phyloP scores from a whole-genome alignment of 2,888 invertebrate species.

The Notodonta dromedarius region DNA sequence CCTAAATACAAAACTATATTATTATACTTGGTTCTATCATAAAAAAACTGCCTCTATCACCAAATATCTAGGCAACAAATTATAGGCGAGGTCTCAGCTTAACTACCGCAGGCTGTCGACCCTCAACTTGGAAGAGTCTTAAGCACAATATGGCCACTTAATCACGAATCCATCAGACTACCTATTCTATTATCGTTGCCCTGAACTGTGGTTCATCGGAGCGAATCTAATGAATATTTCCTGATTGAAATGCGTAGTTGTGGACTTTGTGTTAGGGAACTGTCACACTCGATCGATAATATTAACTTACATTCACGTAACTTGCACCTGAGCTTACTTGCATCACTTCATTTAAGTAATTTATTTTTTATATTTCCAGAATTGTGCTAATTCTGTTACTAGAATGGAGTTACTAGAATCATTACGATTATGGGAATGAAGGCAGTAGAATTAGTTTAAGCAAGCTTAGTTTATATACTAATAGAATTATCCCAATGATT shows the following conservation, averaged over 20 bases:
- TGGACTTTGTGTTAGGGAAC: not conserved
- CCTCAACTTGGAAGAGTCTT: not conserved
- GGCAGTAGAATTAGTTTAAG: no score
- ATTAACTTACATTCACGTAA: not conserved
- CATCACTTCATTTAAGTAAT: no score
- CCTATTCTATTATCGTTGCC: not conserved
- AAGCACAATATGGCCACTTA: not conserved
- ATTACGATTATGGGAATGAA: no score
- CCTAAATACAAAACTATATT: no score
- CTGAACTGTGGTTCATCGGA: constrained; percentile 6
- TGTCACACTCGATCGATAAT: not conserved
- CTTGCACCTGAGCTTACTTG: no score
- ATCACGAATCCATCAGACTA: not conserved
- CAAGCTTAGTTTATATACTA: no score
- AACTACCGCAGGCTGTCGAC: not conserved
- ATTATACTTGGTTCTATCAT: no score
- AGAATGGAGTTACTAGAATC: no score
- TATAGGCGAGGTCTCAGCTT: not conserved
- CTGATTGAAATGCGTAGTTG: constrained; percentile 17
- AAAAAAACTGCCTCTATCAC: no score
- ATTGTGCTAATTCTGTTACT: no score
- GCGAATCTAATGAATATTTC: constrained; percentile 30
- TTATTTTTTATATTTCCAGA: no score
- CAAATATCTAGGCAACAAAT: not conserved
- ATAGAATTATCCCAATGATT: no score